Evolutionary conservation across 2,113 vertebrate genomes (phyloP).

Genomic region (Eubucco bourcierii): DNA sequence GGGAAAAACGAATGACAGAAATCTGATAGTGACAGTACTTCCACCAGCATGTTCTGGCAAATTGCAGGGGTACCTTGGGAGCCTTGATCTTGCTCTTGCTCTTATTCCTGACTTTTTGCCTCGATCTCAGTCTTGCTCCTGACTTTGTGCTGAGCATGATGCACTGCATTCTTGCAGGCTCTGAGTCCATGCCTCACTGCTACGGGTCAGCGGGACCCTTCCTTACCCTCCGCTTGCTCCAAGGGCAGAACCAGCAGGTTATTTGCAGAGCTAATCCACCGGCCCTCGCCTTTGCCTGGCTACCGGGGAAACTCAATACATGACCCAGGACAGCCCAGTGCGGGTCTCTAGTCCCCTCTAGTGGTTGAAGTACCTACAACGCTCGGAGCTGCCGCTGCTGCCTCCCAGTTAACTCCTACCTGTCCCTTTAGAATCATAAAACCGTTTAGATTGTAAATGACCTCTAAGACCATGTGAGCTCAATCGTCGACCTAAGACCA

Average conservation of each 20-base stretch:
- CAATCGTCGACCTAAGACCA: too few species aligned
- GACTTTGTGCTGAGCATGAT: accelerated
- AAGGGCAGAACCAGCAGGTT: background rate
- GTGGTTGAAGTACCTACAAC: background rate
- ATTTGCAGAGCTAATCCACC: background rate
- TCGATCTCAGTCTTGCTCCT: accelerated
- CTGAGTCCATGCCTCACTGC: too few species aligned
- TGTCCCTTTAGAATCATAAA: background rate
- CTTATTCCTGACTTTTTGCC: too few species aligned
- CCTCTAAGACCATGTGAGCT: too few species aligned
- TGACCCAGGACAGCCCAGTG: background rate
- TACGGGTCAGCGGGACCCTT: too few species aligned
- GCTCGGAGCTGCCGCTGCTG: background rate
- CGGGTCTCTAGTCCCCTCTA: slow-evolving; percentile 36
- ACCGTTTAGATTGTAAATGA: too few species aligned
- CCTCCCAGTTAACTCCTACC: background rate
- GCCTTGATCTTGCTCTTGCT: accelerated
- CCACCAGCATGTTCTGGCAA: accelerated
- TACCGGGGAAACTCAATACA: accelerated
- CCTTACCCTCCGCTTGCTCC: accelerated
- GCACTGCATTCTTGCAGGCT: accelerated
- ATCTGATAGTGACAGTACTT: accelerated
- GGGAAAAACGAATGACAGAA: background rate
- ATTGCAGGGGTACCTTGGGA: accelerated
- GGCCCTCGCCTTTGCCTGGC: background rate